phyloP scores from a whole-genome alignment of 2,888 invertebrate species.

The Lissocephala sabroskyi region DNA sequence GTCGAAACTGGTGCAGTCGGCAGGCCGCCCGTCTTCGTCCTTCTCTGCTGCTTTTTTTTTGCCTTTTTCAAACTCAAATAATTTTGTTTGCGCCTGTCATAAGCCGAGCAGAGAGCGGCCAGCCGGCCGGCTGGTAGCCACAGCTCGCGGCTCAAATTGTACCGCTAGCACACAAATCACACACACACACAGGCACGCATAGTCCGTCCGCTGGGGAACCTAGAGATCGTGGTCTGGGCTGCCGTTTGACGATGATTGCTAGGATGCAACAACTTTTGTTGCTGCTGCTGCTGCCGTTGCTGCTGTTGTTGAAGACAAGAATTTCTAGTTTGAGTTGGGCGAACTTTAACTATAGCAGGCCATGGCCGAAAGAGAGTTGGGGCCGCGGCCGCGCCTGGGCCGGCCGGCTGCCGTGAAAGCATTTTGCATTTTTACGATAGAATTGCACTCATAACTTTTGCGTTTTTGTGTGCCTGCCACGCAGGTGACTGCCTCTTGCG shows the following conservation, averaged over 20 bases:
- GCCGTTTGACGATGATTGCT: constrained; percentile 17
- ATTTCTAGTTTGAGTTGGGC: constrained; percentile 49
- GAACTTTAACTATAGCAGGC: constrained; percentile 48
- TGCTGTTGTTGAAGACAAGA: constrained; percentile 51
- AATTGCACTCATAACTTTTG: constrained; percentile 63
- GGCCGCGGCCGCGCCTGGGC: constrained; percentile 13
- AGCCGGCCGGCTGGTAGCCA: constrained; percentile 53
- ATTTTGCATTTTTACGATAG: constrained; percentile 64
- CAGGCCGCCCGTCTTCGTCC: too few relatives aligned
- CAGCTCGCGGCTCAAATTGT: constrained; percentile 61
- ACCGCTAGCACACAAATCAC: constrained; percentile 63
- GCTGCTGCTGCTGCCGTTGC: constrained; percentile 30
- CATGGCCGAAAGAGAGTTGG: constrained; percentile 11
- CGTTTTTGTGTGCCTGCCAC: constrained; percentile 13
- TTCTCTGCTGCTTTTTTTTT: too few relatives aligned
- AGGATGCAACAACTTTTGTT: constrained; percentile 13
- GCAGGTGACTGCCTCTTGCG: constrained; percentile 4
- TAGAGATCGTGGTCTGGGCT: constrained; percentile 8
- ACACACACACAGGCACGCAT: constrained; percentile 15
- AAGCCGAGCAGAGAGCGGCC: constrained; percentile 34
- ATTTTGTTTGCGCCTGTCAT: constrained; percentile 70
- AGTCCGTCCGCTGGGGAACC: background rate
- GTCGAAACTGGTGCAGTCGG: too few relatives aligned
- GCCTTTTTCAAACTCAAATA: constrained; percentile 38
- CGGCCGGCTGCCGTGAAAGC: constrained; percentile 42